Base-by-base conservation (phyloP, 1,140 invertebrate genomes). In the Drosophila orosa region DNA sequence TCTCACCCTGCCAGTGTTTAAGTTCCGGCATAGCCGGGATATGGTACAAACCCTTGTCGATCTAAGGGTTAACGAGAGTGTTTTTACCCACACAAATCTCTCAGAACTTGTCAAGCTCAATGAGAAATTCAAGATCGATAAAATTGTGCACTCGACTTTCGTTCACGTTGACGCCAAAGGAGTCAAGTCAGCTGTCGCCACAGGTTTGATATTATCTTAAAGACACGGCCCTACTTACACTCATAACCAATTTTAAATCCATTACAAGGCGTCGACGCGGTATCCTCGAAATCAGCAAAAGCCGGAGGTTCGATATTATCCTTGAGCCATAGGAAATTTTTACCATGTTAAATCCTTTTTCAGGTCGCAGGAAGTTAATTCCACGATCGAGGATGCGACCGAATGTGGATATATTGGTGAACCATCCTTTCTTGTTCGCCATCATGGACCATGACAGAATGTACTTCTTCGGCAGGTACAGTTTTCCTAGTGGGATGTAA, bases 31-130 rank as follows among this genome's bases (percentile, higher is more conserved):
- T 31, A 44, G 12, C 4, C 13, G 44, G 3, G 62, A 66, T 35
- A 13, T 66, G 62, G 10, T 60, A 17, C 62, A 61, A 15, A 8
- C 62, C 17, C 22, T 66, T n/a, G 22, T 61, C 12, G 56, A 66
- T 29, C 6, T 66, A 2, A 40, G 56, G 1, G 13, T 66, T 6
- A 27, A 15, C 7, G n/a, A 15, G n/a, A 12, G 12, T 5, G 42
- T 61, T 10, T 66, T 66, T 3, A 3, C 3, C 6, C 1, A 66
- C 0, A 25, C 40, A 9, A 9, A 61, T 61, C 31, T 66, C 31
- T 19, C 5, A 3, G 29, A 35, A 0, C 27, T 60, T 3, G 7
- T 19, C 3, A 5, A 5, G 5, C 0, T 19, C 6, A 61, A 66
- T 17, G 31, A 35, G 5, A 35, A 0, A 12, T 3, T 35, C 0